phyloP scores from a whole-genome alignment of 2,113 vertebrate species.

The Chaetorhynchus papuensis region DNA sequence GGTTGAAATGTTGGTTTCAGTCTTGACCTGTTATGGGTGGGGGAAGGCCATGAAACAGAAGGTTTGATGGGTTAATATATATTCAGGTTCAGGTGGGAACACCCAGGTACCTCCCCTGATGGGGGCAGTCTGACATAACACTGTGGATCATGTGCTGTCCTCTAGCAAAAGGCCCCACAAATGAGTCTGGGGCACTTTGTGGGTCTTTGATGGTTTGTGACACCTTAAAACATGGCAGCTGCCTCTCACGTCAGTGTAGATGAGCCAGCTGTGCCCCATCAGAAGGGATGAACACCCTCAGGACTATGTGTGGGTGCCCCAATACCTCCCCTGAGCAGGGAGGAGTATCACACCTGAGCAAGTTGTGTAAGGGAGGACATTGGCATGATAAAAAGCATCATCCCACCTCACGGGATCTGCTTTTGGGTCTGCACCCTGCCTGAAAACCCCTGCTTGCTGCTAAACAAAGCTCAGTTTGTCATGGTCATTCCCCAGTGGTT shows the following conservation, averaged over 20 bases:
- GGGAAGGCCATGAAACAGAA: neutral
- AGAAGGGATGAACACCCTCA: neutral
- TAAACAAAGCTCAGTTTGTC: neutral
- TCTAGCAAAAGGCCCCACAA: neutral
- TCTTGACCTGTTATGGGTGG: rapidly evolving
- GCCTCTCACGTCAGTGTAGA: neutral
- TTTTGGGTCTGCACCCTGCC: neutral
- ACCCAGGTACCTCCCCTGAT: neutral
- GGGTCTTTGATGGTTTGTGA: neutral
- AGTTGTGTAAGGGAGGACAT: neutral
- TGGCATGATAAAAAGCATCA: neutral
- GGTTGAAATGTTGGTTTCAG: neutral
- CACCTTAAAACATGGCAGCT: neutral
- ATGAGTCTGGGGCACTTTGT: neutral
- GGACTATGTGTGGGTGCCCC: neutral
- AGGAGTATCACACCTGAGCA: neutral
- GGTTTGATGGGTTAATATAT: neutral
- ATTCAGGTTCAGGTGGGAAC: too few relatives aligned
- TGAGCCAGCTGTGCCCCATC: neutral
- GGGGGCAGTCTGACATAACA: neutral
- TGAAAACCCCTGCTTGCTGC: neutral
- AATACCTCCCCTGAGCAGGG: too few relatives aligned
- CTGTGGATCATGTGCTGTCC: neutral
- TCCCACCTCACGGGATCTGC: neutral
- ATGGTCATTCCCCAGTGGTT: too few relatives aligned